phyloP scores from a whole-genome alignment of 2,113 vertebrate species.

The Kryptolebias marmoratus region DNA sequence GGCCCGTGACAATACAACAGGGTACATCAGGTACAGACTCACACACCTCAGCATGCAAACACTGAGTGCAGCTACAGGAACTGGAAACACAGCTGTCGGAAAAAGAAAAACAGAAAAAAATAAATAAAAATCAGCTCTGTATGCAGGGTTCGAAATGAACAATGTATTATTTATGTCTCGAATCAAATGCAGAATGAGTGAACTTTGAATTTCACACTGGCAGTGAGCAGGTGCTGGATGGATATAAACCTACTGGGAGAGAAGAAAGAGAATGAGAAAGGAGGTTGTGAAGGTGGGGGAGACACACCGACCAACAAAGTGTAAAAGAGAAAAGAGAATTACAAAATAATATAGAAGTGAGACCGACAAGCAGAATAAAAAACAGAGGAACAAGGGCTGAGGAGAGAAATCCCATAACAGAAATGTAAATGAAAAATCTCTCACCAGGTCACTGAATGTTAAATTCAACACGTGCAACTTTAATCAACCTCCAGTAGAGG shows the following conservation, averaged over 20 bases:
- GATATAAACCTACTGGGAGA: conserved; percentile 42
- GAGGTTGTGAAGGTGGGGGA: conserved; percentile 13
- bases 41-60: conserved; percentile 21
- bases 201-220: conserved; percentile 40
- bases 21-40: conserved; percentile 12
- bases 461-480: conserved; percentile 44
- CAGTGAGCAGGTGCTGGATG: conserved; percentile 35
- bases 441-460: neutral
- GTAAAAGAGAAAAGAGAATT: conserved; percentile 52
- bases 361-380: conserved; percentile 9
- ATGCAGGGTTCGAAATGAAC: conserved; percentile 30
- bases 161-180: conserved; percentile 51
- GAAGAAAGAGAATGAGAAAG: conserved; percentile 68
- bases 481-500: conserved; percentile 69
- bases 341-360: conserved; percentile 42
- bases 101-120: neutral
- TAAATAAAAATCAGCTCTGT: conserved; percentile 7
- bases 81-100: conserved; percentile 8
- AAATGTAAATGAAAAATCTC: neutral
- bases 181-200: conserved; percentile 30
- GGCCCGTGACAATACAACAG: conserved; percentile 8
- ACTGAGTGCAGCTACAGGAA: conserved; percentile 10
- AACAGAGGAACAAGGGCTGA: neutral
- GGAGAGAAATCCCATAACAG: conserved; percentile 6
- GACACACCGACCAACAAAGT: conserved; percentile 30